phyloP scores from a whole-genome alignment of 2,888 invertebrate genomes.

The Cantharis rufa region DNA sequence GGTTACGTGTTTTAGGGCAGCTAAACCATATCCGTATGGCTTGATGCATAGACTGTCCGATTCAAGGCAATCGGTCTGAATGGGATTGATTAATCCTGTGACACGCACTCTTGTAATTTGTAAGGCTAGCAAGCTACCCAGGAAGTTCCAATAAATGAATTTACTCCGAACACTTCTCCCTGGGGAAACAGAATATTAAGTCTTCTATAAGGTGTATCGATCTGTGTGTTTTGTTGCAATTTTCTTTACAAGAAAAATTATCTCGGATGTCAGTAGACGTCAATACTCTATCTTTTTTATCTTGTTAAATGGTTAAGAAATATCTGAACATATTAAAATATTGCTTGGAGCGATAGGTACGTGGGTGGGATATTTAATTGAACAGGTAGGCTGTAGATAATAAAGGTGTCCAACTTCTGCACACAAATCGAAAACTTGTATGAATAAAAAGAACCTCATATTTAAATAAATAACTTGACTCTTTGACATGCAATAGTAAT shows the following conservation, averaged over 20 bases:
- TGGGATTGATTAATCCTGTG: neutral
- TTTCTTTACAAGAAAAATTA: neutral
- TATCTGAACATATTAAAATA: neutral
- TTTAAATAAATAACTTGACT: neutral
- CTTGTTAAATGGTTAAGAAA: neutral
- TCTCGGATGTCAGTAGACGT: neutral
- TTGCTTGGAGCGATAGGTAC: neutral
- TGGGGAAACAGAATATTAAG: neutral
- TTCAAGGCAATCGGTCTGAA: neutral
- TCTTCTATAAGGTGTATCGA: neutral
- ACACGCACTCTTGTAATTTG: neutral
- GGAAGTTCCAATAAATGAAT: neutral
- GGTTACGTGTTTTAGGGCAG: neutral
- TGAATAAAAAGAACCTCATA: neutral
- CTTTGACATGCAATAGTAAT: conserved; percentile 3
- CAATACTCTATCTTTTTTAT: neutral
- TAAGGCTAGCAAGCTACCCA: neutral
- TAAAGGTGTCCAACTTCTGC: conserved; percentile 7
- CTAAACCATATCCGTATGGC: neutral
- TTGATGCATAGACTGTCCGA: neutral
- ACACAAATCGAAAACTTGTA: neutral
- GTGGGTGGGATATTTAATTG: conserved; percentile 25
- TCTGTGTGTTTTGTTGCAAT: neutral
- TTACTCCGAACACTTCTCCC: neutral
- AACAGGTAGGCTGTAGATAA: conserved; percentile 18